Base-by-base conservation (phyloP, 2,888 invertebrate species). In the Agrochola macilenta region DNA sequence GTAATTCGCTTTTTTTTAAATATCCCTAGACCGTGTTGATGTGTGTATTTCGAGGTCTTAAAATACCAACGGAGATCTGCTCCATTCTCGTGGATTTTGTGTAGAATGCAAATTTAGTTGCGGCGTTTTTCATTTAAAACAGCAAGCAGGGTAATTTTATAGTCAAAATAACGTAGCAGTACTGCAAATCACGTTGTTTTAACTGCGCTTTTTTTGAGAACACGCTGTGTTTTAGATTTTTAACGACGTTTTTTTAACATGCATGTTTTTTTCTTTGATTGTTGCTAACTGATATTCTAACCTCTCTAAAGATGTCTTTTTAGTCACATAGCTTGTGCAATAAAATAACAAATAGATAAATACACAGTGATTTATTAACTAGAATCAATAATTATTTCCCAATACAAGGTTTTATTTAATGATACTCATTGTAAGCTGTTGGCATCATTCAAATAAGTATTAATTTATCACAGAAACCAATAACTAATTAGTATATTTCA, bases 401-500 rank as follows among this genome's bases (percentile, higher is more conserved):
- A 54, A 79, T 23, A 64, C 20, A 49, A 39, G 20, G 14, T 39
- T 69, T 69, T 69, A 72, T 52, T 20, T 52, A 52, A 84, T 79
- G 20, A 68, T 5, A 64, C 57, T 82, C 64, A 61, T 75, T 65
- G 23, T 43, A 17, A 23, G n/a, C 60, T n/a, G 60, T 57, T 74
- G 26, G 30, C 54, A 35, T 54, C 20, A 63, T 35, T 66, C 52
- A 60, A 77, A 63, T 23, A 66, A 60, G 54, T 43, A 78, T 58
- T 68, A 54, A 74, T 81, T 73, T 66, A 52, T 73, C 54, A 75
- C 60, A 63, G 20, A 74, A 84, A 80, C 70, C 49, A 84, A 71
- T 57, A 14, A 75, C 61, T 76, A 82, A 77, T 76, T 63, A 52
- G 43, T 74, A 26, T 57, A 65, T 69, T 69, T 60, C 20, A 64